Evolutionary conservation across 2,797 vertebrate genomes (phyloP).

Genomic region (Gymnopithys bicolor): DNA sequence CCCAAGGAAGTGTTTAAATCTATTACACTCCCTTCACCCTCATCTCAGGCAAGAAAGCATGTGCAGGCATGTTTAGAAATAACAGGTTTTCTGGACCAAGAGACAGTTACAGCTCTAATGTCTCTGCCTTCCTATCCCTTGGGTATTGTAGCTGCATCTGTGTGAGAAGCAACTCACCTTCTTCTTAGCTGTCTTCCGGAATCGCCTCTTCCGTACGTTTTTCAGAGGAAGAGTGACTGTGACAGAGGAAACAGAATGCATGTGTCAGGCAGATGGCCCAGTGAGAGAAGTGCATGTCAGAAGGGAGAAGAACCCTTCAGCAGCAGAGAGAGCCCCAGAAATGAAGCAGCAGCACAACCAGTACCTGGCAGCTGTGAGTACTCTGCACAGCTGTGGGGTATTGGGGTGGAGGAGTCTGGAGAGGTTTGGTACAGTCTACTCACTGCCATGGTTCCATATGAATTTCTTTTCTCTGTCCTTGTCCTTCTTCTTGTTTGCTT

Average conservation of each 20-base stretch:
- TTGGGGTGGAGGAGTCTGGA: neutral
- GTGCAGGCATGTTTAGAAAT: neutral
- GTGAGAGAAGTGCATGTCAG: neutral
- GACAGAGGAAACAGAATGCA: conserved; percentile 59
- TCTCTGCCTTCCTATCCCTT: neutral
- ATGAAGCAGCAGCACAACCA: neutral
- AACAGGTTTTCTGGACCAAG: neutral
- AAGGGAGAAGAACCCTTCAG: conserved; percentile 2
- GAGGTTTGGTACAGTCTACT: conserved; percentile 32
- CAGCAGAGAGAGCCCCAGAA: neutral
- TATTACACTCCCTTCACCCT: neutral
- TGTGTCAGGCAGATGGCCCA: neutral
- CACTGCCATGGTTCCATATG: conserved; percentile 95
- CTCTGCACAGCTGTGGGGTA: neutral
- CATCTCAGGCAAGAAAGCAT: accelerated
- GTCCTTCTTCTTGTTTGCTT: conserved; percentile 94
- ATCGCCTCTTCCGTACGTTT: conserved; percentile 93
- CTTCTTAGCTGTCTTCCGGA: conserved; percentile 92
- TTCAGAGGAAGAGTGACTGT: conserved; percentile 92
- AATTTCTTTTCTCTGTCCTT: conserved; percentile 98
- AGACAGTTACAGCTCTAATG: neutral
- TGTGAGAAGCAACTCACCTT: conserved; percentile 80
- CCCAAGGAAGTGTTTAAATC: neutral
- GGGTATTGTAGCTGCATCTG: neutral
- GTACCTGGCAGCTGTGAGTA: neutral